phyloP scores from a whole-genome alignment of 2,888 invertebrate species.

The Tethea ocularis region DNA sequence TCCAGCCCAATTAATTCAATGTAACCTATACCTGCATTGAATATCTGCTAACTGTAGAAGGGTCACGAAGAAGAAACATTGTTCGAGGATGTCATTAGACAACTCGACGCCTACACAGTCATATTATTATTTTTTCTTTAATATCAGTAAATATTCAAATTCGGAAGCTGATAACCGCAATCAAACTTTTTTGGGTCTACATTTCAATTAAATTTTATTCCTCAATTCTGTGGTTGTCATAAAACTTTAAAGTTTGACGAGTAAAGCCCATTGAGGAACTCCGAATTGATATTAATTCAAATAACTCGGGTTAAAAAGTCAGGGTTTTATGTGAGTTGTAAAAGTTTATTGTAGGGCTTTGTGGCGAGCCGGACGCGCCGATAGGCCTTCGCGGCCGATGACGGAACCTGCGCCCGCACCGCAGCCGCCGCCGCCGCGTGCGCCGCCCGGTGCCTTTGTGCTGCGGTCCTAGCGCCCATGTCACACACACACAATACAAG shows the following conservation, averaged over 20 bases:
- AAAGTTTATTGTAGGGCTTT: constrained; percentile 83
- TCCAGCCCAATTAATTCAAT: too few relatives aligned
- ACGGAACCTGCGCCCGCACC: constrained; percentile 60
- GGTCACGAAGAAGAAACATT: not conserved
- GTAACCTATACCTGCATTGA: too few relatives aligned
- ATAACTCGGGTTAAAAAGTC: constrained; percentile 84
- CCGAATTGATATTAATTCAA: constrained; percentile 84
- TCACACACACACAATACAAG: constrained; percentile 23
- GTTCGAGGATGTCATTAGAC: not conserved
- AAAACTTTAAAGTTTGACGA: constrained; percentile 83
- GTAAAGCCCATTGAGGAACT: constrained; percentile 84
- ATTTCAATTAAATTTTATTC: constrained; percentile 84
- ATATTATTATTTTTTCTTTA: constrained; percentile 35
- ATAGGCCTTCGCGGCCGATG: constrained; percentile 64
- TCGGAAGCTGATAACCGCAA: constrained; percentile 83
- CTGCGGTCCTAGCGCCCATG: constrained; percentile 20
- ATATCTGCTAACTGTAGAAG: not conserved
- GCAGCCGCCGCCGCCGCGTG: constrained; percentile 21
- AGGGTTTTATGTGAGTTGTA: constrained; percentile 82
- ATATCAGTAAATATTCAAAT: constrained; percentile 80
- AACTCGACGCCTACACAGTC: not conserved
- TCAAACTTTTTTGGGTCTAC: constrained; percentile 79
- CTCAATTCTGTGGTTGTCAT: constrained; percentile 80
- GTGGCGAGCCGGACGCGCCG: constrained; percentile 81
- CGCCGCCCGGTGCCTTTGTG: constrained; percentile 41